Percentiles rank a stretch among this genome's conserved stretches.
These are phyloP conservation scores for Chrysolina haemoptera DNA, from an alignment of 2,888 invertebrate genomes.

Conservation along the genomic window DNA sequence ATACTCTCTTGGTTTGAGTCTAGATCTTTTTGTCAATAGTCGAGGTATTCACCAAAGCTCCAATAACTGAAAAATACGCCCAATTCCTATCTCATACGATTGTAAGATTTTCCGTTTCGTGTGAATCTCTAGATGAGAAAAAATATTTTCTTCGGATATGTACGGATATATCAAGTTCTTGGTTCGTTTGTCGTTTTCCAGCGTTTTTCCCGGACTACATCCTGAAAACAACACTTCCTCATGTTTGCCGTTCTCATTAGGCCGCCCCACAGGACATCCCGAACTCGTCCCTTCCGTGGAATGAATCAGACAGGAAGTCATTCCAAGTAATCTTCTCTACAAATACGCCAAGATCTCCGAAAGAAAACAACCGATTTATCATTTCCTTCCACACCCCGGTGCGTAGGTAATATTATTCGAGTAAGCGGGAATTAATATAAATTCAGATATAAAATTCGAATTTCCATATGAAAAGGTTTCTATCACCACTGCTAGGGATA, in stretches of 20 bases:
- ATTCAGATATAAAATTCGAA: conserved; percentile 50
- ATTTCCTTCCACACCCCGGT: conserved; percentile 28
- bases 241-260: not conserved
- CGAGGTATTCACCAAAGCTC: too few relatives aligned
- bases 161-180: too few relatives aligned
- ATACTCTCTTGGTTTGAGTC: too few relatives aligned
- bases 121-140: too few relatives aligned
- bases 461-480: conserved; percentile 53
- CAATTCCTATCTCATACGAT: too few relatives aligned
- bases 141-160: too few relatives aligned
- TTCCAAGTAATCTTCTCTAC: conserved; percentile 23
- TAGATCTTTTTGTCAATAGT: too few relatives aligned
- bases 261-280: not conserved
- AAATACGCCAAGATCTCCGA: conserved; percentile 21
- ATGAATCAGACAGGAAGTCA: conserved; percentile 22
- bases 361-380: conserved; percentile 31
- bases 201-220: not conserved
- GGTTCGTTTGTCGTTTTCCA: not conserved
- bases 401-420: conserved; percentile 47
- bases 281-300: not conserved
- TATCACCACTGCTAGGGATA: conserved; percentile 37
- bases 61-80: too few relatives aligned
- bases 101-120: too few relatives aligned
- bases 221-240: not conserved
- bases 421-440: conserved; percentile 55